Base-by-base conservation (phyloP, 2,888 invertebrate species). In the Cryptocephalus moraei region DNA sequence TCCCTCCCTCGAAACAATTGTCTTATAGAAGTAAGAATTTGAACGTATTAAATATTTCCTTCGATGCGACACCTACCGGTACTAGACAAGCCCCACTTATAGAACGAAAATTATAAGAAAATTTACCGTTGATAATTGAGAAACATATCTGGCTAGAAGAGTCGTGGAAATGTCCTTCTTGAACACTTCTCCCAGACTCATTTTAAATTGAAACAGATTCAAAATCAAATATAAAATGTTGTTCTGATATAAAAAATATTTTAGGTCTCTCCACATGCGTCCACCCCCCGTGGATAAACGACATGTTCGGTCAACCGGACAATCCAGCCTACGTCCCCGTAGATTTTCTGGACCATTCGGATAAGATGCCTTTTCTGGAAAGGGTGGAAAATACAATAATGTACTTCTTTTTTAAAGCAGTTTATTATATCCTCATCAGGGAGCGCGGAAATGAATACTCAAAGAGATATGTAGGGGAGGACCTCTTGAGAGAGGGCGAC, bases 281-380 rank as follows among this genome's bases (percentile, higher is more conserved):
- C 2, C 12, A 13, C 9, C 13, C 49, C 10, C 74, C 76, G 0
- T 76, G 74, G 72, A 64, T 69, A 8, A 69, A 72, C 47, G 59
- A 68, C 3, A 66, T 73, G 47, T 62, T 78, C 39, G 78, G 73
- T 1, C 64, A 73, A 12, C 73, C 77, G 0, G 72, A 71, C 45
- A 69, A 76, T 55, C 69, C 75, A 1, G 63, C 74, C 1, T 72
- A 75, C 33, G 71, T 78, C 49, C 69, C 76, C 0, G 71, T 66
- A 52, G 71, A 72, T 50, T 75, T 75, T 50, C 67, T 73, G 47
- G 65, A 59, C 38, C 59, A 59, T 49, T 55, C 61, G 1, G 61
- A 62, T 45, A 43, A 52, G 13, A 66, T 72, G 66, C 57, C 47
- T 3, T 69, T 72, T 49, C 45, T 62, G 1, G 62, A 70, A 47